Conservation (phyloP, 2,113 vertebrate species). For the Marmota monax region DNA sequence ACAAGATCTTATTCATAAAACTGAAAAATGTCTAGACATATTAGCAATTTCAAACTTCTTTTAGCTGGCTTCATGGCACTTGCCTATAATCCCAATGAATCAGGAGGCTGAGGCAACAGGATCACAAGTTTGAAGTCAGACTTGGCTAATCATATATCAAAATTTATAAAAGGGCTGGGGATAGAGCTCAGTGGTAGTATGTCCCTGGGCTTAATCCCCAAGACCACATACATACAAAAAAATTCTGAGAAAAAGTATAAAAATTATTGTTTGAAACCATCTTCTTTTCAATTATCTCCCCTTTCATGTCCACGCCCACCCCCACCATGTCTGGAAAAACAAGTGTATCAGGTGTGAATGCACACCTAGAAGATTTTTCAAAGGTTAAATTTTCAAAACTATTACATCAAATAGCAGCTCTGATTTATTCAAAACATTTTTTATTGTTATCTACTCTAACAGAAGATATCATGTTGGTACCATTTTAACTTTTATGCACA, state of each 20-base stretch:
- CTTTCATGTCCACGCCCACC: too few species aligned
- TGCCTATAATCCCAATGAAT: too few species aligned
- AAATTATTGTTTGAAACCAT: background rate
- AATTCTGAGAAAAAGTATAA: background rate
- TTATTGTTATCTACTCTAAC: background rate
- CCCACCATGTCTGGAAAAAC: background rate
- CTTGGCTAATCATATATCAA: too few species aligned
- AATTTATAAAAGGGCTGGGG: too few species aligned
- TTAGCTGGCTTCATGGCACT: too few species aligned
- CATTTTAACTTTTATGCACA: slow-evolving; percentile 8
- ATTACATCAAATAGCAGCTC: background rate
- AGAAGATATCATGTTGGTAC: background rate
- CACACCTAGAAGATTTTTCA: background rate
- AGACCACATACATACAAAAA: too few species aligned
- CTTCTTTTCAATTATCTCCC: background rate
- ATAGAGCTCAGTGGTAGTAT: too few species aligned
- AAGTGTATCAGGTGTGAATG: background rate
- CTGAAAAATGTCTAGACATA: background rate
- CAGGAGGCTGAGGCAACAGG: too few species aligned
- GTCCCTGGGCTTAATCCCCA: too few species aligned
- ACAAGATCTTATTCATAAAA: background rate
- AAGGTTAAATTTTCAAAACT: background rate
- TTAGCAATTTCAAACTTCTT: background rate
- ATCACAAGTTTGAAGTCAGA: too few species aligned
- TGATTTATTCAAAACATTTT: background rate